Conservation (phyloP, 2,113 vertebrate species). For the Bettongia penicillata region DNA sequence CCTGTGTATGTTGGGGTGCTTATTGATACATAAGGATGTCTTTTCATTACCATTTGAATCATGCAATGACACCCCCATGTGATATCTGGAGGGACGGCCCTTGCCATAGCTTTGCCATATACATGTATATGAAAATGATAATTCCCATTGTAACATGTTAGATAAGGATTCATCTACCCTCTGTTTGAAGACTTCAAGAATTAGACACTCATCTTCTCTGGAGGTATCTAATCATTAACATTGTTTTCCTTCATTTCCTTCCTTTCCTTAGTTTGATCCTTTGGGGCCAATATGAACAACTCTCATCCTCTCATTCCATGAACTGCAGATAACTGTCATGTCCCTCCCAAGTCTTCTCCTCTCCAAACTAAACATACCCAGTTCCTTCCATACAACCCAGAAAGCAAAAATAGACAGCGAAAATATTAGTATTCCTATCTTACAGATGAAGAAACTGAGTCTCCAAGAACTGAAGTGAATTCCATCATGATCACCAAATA, state of each 20-base stretch:
- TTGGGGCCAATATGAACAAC: background rate
- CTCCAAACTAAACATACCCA: too few species aligned
- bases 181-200: background rate
- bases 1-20: too few species aligned
- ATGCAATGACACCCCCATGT: background rate
- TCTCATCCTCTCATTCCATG: too few species aligned
- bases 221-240: background rate
- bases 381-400: too few species aligned
- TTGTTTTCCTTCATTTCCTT: background rate
- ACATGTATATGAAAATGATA: background rate
- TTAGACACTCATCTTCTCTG: background rate
- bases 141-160: background rate
- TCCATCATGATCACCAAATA: too few species aligned
- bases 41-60: background rate
- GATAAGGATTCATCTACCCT: background rate
- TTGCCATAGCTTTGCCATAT: background rate
- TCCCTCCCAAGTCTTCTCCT: too few species aligned
- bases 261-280: background rate
- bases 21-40: background rate
- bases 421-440: too few species aligned
- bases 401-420: too few species aligned
- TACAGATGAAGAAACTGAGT: too few species aligned
- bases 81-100: background rate
- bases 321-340: too few species aligned
- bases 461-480: too few species aligned